Evolutionary conservation across 2,888 invertebrate genomes (phyloP).

Genomic region (Elaeidobius kamerunicus): DNA sequence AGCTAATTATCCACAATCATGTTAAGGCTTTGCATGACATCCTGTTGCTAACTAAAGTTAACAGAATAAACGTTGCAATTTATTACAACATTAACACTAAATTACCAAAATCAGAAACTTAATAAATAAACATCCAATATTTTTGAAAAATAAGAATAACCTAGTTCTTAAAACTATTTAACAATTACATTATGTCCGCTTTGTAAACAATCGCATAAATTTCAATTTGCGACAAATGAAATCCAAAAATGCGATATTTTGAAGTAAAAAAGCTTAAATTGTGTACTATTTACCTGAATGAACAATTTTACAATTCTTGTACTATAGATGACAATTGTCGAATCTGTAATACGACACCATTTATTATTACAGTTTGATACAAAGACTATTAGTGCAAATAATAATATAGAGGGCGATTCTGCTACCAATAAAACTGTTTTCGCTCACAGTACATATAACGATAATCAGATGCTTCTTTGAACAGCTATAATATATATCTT

Average conservation of each 20-base stretch:
- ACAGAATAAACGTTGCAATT: not conserved
- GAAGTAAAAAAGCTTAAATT: no score
- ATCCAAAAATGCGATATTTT: no score
- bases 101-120: not conserved
- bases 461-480: not conserved
- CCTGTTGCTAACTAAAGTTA: not conserved
- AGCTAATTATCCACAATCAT: no score
- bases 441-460: not conserved
- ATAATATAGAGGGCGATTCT: not conserved
- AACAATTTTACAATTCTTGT: not conserved
- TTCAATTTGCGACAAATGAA: not conserved
- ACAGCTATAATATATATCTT: not conserved
- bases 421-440: not conserved
- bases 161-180: not conserved
- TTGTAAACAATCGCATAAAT: not conserved
- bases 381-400: not conserved
- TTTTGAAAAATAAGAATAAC: not conserved
- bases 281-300: not conserved
- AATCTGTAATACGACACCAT: no score
- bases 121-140: not conserved
- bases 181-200: not conserved
- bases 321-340: not conserved
- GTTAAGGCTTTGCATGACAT: not conserved
- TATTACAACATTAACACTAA: not conserved
- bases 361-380: not conserved